A percentile compares a stretch with the other conserved stretches of the same genome.
phyloP scores from a whole-genome alignment of 1,140 invertebrate genomes.

The Zaprionus gabonicus region DNA sequence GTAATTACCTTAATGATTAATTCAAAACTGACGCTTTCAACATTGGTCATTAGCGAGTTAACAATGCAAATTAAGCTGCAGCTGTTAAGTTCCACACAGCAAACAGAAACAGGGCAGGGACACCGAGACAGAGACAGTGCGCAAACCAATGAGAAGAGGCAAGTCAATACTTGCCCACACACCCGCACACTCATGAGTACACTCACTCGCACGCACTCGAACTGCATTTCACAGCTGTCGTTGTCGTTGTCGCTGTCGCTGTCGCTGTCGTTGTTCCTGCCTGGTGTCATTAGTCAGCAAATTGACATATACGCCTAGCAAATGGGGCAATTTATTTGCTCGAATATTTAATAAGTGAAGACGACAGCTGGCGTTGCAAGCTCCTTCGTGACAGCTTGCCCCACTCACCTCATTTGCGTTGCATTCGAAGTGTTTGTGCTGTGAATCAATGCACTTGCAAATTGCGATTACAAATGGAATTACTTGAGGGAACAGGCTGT shows the following conservation, averaged over 20 bases:
- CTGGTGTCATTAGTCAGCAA: constrained; percentile 35
- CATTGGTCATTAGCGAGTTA: not conserved
- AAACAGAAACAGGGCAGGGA: not conserved
- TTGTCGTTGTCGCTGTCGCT: not conserved
- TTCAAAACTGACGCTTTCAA: not conserved
- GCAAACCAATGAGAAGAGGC: not conserved
- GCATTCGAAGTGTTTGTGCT: constrained; percentile 48
- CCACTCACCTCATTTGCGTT: constrained; percentile 15
- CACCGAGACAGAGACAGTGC: not conserved
- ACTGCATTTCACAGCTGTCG: not conserved
- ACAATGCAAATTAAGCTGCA: constrained; percentile 18
- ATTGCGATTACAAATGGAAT: constrained; percentile 52
- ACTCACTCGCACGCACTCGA: constrained; percentile 3
- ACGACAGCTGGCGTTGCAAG: constrained; percentile 11
- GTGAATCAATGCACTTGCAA: constrained; percentile 55
- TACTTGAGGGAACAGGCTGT: not conserved
- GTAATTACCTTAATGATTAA: not conserved
- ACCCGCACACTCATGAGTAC: not conserved
- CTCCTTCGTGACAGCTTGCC: not conserved
- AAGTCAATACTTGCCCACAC: not conserved
- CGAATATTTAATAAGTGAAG: constrained; percentile 50
- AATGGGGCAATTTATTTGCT: constrained; percentile 56
- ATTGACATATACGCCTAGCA: constrained; percentile 63
- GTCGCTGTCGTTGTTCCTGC: not conserved
- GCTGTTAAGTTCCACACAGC: not conserved